Evolutionary conservation across 2,888 invertebrate species (phyloP), one percentile per base, ranked within the genome.

Genomic region (Malthinus flaveolus): DNA sequence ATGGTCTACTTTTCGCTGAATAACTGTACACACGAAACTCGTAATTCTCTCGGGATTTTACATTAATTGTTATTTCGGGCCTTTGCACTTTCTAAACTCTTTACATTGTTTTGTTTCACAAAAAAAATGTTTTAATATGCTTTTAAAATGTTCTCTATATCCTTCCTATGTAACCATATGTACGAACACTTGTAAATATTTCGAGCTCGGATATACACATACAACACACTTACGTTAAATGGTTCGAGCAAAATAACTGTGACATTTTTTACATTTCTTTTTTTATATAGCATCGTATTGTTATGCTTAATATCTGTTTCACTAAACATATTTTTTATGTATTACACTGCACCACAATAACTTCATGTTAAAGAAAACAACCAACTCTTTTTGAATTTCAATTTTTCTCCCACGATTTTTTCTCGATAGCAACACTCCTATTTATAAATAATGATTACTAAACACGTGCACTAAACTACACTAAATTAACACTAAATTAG

Each of bases 1-100:
- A 56, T 56, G 56, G 47, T 46, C 56, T 56, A 56, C 37, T 50
- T 56, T 56, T 46, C 51, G 32, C 50, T 15, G 46, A 36, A 56
- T 49, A 35, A 49, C 49, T 46, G 49, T 56, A 23, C 31, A 46
- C 46, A 46, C 46, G 46, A 46, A 46, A 31, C 46, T 31, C 46
- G 31, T 46, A 46, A 46, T 31, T 46, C 46, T 31, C n/a, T n/a
- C n/a, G n/a, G n/a, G n/a, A n/a, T 23, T 2, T 23, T 3, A 23
- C 23, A 23, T 23, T 23, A 23, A 23, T 23, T 23, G 23, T 23
- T 23, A 23, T 5, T 23, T 23, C 5, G 5, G 23, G 23, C 23
- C 5, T 23, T 23, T 23, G 23, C 2, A 23, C 23, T 23, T 23
- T 23, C 3, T 23, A 23, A 23, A 23, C 23, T 23, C 23, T 23